Evolutionary conservation across 1,140 invertebrate genomes (phyloP).

Genomic region (Drosophila ercepeae): DNA sequence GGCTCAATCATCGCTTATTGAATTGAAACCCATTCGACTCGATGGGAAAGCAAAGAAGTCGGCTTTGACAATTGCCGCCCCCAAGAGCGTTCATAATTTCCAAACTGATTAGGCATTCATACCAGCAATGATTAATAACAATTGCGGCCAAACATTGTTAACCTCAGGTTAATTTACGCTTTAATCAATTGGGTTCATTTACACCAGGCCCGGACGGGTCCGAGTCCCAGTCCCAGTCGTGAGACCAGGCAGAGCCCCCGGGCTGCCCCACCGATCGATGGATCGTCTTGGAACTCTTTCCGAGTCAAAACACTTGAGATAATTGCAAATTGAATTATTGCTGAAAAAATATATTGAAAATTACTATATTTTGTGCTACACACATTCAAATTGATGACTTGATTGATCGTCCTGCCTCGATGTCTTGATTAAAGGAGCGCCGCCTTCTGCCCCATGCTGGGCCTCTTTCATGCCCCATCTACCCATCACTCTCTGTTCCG

Average conservation of each 20-base stretch:
- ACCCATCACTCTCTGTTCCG: not conserved
- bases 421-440: conserved; percentile 75
- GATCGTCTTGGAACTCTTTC: conserved; percentile 38
- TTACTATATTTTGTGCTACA: conserved; percentile 81
- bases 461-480: not conserved
- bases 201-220: conserved; percentile 42
- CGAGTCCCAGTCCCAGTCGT: conserved; percentile 17
- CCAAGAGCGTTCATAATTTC: conserved; percentile 66
- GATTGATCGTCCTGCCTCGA: conserved; percentile 69
- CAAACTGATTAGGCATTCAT: conserved; percentile 80
- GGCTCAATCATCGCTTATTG: conserved; percentile 78
- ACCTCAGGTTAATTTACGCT: conserved; percentile 81
- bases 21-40: conserved; percentile 48
- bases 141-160: conserved; percentile 77
- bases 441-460: conserved; percentile 48
- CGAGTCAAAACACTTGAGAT: conserved; percentile 77
- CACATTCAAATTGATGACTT: conserved; percentile 82
- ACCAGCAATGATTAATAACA: conserved; percentile 79
- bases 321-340: conserved; percentile 83
- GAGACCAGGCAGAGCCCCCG: conserved; percentile 50
- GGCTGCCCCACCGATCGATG: conserved; percentile 39
- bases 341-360: conserved; percentile 82
- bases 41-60: conserved; percentile 58
- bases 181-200: conserved; percentile 83
- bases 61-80: conserved; percentile 66